Evolutionary conservation across 1,140 invertebrate species (phyloP).

Genomic region (Forficula auricularia): DNA sequence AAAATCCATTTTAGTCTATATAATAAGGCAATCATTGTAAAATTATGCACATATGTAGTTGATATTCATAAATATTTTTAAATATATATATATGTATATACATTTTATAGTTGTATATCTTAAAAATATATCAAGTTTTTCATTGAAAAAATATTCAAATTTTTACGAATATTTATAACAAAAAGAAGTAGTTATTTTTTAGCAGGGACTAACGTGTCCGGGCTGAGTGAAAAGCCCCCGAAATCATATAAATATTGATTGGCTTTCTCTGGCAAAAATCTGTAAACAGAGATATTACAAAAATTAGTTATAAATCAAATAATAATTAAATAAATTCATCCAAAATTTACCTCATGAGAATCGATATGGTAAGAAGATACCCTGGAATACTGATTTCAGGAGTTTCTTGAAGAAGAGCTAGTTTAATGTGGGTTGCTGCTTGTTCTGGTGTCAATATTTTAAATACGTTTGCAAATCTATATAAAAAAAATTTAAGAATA

Average conservation of each 20-base stretch:
- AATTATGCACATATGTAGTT: too few species aligned
- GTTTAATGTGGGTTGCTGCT: constrained; percentile 43
- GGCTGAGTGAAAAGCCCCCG: too few species aligned
- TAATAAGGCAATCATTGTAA: too few species aligned
- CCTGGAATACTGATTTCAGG: constrained; percentile 33
- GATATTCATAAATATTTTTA: too few species aligned
- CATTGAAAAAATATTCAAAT: too few species aligned
- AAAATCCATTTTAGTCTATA: too few species aligned
- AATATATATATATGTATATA: too few species aligned
- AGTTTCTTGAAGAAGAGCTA: constrained; percentile 39
- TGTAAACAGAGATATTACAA: constrained; percentile 20
- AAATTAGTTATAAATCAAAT: constrained; percentile 10
- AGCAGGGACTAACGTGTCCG: too few species aligned
- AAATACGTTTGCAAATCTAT: constrained; percentile 43
- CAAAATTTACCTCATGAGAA: constrained; percentile 21
- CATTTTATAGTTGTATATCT: too few species aligned
- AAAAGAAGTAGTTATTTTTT: too few species aligned
- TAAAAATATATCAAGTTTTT: too few species aligned
- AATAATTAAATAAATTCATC: constrained; percentile 9
- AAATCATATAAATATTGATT: constrained; percentile 28
- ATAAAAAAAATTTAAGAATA: constrained; percentile 11
- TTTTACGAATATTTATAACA: too few species aligned
- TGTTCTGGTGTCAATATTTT: constrained; percentile 40
- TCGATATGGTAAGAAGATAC: constrained; percentile 23
- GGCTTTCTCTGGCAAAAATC: constrained; percentile 27